Base-by-base conservation (phyloP, 1,140 invertebrate species). In the Bombus waltoni region DNA sequence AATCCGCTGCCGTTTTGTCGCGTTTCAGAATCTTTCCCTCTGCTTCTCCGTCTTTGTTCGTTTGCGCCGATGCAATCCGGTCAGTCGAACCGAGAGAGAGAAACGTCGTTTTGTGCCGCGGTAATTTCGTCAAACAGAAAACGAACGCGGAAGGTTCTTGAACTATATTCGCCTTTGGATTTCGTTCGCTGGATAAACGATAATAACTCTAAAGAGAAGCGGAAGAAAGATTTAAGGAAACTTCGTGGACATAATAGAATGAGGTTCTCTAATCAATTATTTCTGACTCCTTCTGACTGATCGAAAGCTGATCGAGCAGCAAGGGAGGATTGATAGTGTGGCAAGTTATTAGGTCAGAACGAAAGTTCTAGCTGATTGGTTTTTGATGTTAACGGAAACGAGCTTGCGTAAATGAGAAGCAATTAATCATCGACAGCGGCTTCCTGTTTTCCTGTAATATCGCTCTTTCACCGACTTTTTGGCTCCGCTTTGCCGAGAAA, bases 1-100 rank as follows among this genome's bases (percentile, higher is more conserved):
- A 88, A 89, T 81, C 84, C 62, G 68, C 65, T 72, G 38, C 75
- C 72, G 65, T 70, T 70, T 77, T 5, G 18, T 62, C 76, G 72
- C 65, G n/a, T 35, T 44, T 44, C 68, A 32, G 22, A n/a, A 81
- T 62, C 79, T 28, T 10, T 32, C 22, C 11, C 40, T 15, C 53
- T 80, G 57, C 40, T 81, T n/a, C 38, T 65, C 25, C 44, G 18
- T 2, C 32, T 59, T 76, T 75, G 71, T 86, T 77, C 65, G 57
- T 57, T 28, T 28, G 9, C 22, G 11, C 5, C 47, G 15, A 53
- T 8, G 6, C 47, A 22, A 22, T 22, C 18, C 18, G 47, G 18
- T 53, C 47, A 2, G 6, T 53, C 1, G 2, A 53, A 8, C 47
- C 18, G 47, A 53, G 18, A 22, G 18, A 53, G 32, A 32, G 32